Evolutionary conservation across 2,113 vertebrate species (phyloP).

Genomic region (Falco punctatus): DNA sequence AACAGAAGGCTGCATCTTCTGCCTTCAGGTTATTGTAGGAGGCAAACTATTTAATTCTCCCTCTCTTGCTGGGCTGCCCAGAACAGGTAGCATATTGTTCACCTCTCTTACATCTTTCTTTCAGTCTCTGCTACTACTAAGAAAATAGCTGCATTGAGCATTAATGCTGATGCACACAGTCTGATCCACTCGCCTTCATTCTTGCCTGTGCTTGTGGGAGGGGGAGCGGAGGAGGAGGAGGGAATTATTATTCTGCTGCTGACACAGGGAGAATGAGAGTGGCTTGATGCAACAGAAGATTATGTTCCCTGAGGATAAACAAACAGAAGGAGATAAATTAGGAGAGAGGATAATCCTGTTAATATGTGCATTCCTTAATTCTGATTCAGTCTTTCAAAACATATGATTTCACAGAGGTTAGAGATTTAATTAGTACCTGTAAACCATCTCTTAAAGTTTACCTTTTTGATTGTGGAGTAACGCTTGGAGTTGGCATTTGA

Average conservation of each 20-base stretch:
- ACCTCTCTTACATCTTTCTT: conserved; percentile 33
- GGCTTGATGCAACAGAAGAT: conserved; percentile 67
- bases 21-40: not conserved
- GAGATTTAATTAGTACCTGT: conserved; percentile 35
- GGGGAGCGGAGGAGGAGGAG: conserved; percentile 37
- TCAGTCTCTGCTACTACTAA: conserved; percentile 17
- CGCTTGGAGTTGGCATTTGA: not conserved
- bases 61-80: conserved; percentile 22
- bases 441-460: conserved; percentile 11
- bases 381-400: conserved; percentile 39
- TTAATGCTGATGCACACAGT: conserved; percentile 58
- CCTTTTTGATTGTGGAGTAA: conserved; percentile 1
- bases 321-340: conserved; percentile 72
- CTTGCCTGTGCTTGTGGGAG: conserved; percentile 37
- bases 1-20: not conserved
- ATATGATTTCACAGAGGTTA: not conserved
- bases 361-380: conserved; percentile 69
- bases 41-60: conserved; percentile 34
- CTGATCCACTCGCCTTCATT: conserved; percentile 42
- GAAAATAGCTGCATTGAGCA: conserved; percentile 55
- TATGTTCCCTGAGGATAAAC: conserved; percentile 69
- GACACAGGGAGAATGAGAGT: conserved; percentile 68
- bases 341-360: conserved; percentile 66
- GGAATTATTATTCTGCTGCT: conserved; percentile 73
- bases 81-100: conserved; percentile 50